These are phyloP conservation scores for Cherax quadricarinatus DNA, from an alignment of 1,140 invertebrate genomes.

Conservation along the genomic window DNA sequence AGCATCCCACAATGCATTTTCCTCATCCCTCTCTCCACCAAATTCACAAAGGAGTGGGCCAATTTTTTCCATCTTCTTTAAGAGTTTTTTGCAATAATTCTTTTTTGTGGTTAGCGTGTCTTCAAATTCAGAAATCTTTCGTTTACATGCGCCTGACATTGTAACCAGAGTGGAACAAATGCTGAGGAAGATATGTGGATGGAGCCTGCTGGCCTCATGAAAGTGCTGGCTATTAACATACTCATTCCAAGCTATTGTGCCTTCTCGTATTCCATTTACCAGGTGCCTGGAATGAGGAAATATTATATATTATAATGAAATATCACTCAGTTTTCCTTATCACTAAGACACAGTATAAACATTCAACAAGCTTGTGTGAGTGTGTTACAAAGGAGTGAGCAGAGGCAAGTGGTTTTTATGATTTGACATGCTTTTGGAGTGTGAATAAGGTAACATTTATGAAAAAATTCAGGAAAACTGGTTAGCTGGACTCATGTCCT, in stretches of 20 bases:
- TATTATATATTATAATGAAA: not conserved
- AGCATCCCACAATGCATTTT: conserved; percentile 37
- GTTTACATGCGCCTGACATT: conserved; percentile 6
- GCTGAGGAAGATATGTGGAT: conserved; percentile 27
- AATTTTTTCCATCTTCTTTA: conserved; percentile 37
- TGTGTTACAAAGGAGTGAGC: too few species aligned
- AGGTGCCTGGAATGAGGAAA: conserved; percentile 15
- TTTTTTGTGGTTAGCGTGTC: not conserved
- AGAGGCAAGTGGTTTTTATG: too few species aligned
- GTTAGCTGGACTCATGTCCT: too few species aligned
- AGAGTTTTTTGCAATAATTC: conserved; percentile 10
- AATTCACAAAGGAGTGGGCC: conserved; percentile 2
- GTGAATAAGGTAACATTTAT: too few species aligned
- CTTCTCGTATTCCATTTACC: conserved; percentile 44
- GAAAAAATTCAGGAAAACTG: too few species aligned
- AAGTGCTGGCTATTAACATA: conserved; percentile 50
- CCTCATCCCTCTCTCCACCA: not conserved
- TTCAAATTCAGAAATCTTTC: conserved; percentile 45
- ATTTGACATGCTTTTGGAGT: too few species aligned
- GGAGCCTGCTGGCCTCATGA: conserved; percentile 40
- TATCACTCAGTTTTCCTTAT: not conserved
- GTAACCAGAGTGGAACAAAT: conserved; percentile 16
- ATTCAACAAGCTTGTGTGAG: too few species aligned
- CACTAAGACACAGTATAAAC: too few species aligned
- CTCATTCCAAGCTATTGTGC: conserved; percentile 23